Conservation (phyloP, 2,888 invertebrate species). For the Lagria hirta region DNA sequence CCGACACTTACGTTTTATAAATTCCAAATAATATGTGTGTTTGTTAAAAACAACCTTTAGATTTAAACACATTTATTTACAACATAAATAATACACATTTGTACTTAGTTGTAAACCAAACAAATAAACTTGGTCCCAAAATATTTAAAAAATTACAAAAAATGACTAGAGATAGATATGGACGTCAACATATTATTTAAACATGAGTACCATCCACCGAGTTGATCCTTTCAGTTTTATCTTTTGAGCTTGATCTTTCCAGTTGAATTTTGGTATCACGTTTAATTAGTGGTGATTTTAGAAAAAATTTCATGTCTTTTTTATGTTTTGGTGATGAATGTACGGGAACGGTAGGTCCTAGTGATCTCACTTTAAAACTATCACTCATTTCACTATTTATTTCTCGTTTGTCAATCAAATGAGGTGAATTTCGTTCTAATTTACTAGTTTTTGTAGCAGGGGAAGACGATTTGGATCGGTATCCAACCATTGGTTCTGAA, state of each 20-base stretch:
- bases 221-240: conserved; percentile 39
- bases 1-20: too few species aligned
- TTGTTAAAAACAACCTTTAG: not conserved
- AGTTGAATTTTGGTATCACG: conserved; percentile 45
- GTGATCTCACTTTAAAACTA: conserved; percentile 37
- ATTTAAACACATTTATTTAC: conserved; percentile 23
- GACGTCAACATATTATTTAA: conserved; percentile 22
- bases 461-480: conserved; percentile 38
- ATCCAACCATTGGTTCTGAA: conserved; percentile 48
- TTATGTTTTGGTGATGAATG: conserved; percentile 49
- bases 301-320: conserved; percentile 48
- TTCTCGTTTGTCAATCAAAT: conserved; percentile 30
- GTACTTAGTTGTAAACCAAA: not conserved
- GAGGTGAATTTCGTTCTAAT: conserved; percentile 36
- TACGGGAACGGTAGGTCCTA: conserved; percentile 41
- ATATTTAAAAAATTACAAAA: conserved; percentile 8
- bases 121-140: conserved; percentile 17
- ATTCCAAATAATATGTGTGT: too few species aligned
- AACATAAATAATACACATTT: conserved; percentile 14
- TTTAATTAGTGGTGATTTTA: conserved; percentile 48
- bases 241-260: conserved; percentile 29
- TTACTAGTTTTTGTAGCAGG: conserved; percentile 39
- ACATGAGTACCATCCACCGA: conserved; percentile 46
- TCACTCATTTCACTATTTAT: conserved; percentile 34
- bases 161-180: conserved; percentile 14